Evolutionary conservation across 2,888 invertebrate genomes (phyloP).

Genomic region (Trichogramma dendrolimi): DNA sequence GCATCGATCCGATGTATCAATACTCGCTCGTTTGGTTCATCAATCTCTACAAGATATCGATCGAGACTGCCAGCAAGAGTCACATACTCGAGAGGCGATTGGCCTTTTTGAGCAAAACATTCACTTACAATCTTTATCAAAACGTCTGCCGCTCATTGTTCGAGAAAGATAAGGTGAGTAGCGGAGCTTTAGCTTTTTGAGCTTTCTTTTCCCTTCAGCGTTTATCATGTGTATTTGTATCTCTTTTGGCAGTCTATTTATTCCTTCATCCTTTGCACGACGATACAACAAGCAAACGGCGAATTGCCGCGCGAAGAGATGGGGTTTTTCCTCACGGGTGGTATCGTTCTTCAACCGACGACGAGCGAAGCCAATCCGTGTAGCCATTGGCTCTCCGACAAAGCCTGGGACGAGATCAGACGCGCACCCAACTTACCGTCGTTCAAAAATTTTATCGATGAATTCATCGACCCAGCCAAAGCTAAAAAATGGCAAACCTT

Average conservation of each 20-base stretch:
- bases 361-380: constrained; percentile 65
- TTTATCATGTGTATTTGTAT: background rate
- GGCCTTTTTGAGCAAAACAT: constrained; percentile 68
- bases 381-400: constrained; percentile 66
- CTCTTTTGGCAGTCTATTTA: constrained; percentile 35
- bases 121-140: constrained; percentile 74
- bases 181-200: background rate
- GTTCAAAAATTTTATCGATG: constrained; percentile 58
- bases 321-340: constrained; percentile 74
- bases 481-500: constrained; percentile 60
- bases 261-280: constrained; percentile 74
- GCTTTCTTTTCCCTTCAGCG: background rate
- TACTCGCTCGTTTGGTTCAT: constrained; percentile 85
- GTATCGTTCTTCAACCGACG: constrained; percentile 56
- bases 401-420: constrained; percentile 77
- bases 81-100: constrained; percentile 69
- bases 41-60: constrained; percentile 72
- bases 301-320: constrained; percentile 60
- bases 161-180: constrained; percentile 71
- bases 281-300: constrained; percentile 60
- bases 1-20: constrained; percentile 86
- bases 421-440: constrained; percentile 57
- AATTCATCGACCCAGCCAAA: constrained; percentile 54
- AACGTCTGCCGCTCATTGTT: constrained; percentile 82
- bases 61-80: constrained; percentile 69